Base-by-base conservation (phyloP, 92 coral and sea anemone genomes). In the Blastomussa wellsi region DNA sequence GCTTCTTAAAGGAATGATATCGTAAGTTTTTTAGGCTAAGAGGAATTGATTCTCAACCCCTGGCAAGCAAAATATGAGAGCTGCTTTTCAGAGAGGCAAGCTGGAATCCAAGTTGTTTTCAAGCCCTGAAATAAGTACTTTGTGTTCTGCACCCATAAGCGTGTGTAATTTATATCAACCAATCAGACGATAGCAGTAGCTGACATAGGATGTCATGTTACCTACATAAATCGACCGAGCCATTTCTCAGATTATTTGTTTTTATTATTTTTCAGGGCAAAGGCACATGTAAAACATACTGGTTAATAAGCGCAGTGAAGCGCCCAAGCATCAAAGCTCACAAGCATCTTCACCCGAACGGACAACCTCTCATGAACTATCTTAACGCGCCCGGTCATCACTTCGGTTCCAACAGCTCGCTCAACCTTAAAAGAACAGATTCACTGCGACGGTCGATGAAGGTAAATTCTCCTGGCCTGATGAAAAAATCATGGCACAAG, bases 241-340 rank as follows among this genome's bases (percentile, higher is more conserved):
- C 53, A 13, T 48, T 51, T 51, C 57, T 51, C 20, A 17, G 22
- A 22, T 36, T 79, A 37, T 16, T 47, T 26, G 22, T 71, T 15
- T 33, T 28, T 38, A 22, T 57, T 60, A 2, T 14, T 44, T 82
- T 78, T 28, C 89, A 94, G 97, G 97, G 97, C 5, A 94, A 94
- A 86, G 97, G 97, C 1, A 92, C 89, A 44, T 93, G 94, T 10
- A 74, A 87, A 60, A 94, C 97, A 29, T 94, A 94, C 82, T 94
- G 97, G 97, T 78, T 94, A 26, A 84, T 91, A 32, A 90, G 86
- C 57, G 91, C 97, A 12, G 88, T 85, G 62, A 86, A 90, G 47
- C 83, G 90, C 42, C 90, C 84, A 15, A 93, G 89, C 73, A n/a
- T 69, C 53, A 94, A 92, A 74, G 90, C 51, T 9, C 76, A 68